These are phyloP conservation scores for Solenopsis invicta DNA, from an alignment of 1,140 invertebrate species.

Conservation along the genomic window DNA sequence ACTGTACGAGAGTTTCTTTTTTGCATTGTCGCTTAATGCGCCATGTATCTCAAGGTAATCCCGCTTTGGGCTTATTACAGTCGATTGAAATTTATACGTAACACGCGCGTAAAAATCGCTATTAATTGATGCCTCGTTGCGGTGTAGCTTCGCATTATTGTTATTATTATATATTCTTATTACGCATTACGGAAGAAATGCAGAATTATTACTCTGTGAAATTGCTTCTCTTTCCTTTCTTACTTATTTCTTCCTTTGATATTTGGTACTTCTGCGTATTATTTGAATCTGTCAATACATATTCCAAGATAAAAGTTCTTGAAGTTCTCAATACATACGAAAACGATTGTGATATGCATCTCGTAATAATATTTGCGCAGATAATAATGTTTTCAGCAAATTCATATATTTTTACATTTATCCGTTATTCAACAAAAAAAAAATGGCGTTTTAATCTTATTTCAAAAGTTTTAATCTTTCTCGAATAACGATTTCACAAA, in stretches of 20 bases:
- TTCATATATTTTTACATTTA: neutral
- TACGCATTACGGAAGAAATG: neutral
- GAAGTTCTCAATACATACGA: neutral
- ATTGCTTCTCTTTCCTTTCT: neutral
- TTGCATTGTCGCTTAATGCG: constrained; percentile 41
- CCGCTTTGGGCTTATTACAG: constrained; percentile 50
- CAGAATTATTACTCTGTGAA: constrained; percentile 2
- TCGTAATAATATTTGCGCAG: neutral
- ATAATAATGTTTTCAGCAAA: neutral
- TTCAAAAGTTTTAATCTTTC: neutral
- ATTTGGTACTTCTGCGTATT: neutral
- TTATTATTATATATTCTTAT: constrained; percentile 19
- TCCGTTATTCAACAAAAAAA: neutral
- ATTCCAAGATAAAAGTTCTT: neutral
- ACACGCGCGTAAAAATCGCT: neutral
- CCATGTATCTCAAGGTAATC: constrained; percentile 19
- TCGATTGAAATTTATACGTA: constrained; percentile 38
- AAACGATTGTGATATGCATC: neutral
- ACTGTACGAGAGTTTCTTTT: neutral
- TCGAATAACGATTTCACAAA: neutral
- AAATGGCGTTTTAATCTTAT: neutral
- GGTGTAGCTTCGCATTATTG: neutral
- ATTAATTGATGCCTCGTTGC: constrained; percentile 4
- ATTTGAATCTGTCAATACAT: neutral
- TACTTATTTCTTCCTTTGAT: neutral